Percentiles rank a stretch among this genome's conserved stretches.
Conservation (phyloP, 2,113 vertebrate genomes). For the Cacatua alba region DNA sequence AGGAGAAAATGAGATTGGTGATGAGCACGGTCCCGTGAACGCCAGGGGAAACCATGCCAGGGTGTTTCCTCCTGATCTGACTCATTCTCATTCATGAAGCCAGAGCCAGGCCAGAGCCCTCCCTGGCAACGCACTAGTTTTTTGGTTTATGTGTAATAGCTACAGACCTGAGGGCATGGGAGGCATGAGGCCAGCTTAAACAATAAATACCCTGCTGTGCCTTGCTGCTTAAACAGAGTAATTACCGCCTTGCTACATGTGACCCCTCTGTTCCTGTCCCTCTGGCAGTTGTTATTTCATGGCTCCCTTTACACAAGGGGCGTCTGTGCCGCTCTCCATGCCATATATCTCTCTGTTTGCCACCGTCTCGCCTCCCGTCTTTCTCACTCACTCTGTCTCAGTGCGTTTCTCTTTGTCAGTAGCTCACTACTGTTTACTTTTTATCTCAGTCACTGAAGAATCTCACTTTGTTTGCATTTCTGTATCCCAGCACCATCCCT, state of each 20-base stretch:
- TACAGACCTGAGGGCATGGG: slow-evolving; percentile 41
- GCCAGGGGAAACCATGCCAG: slow-evolving; percentile 39
- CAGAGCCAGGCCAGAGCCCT: slow-evolving; percentile 50
- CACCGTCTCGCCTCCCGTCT: neutral
- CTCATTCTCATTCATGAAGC: slow-evolving; percentile 35
- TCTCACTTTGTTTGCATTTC: neutral
- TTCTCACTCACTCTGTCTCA: neutral
- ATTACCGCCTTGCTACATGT: slow-evolving; percentile 40
- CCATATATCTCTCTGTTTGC: neutral
- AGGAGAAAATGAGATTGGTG: neutral
- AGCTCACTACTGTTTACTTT: neutral
- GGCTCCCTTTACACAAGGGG: slow-evolving; percentile 22
- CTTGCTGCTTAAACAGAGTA: slow-evolving; percentile 50
- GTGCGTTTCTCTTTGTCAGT: neutral
- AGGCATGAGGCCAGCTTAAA: slow-evolving; percentile 56
- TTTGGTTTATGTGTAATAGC: slow-evolving; percentile 61
- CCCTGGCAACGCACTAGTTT: slow-evolving; percentile 8
- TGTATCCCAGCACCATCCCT: neutral
- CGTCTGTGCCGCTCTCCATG: neutral
- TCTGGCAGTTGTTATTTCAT: slow-evolving; percentile 27
- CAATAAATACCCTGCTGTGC: slow-evolving; percentile 49
- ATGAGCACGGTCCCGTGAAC: neutral
- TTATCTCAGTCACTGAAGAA: neutral
- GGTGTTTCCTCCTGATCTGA: slow-evolving; percentile 39
- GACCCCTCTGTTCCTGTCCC: slow-evolving; percentile 35